These are phyloP conservation scores for Mystacides longicornis DNA, from an alignment of 2,888 invertebrate species.

Conservation along the genomic window DNA sequence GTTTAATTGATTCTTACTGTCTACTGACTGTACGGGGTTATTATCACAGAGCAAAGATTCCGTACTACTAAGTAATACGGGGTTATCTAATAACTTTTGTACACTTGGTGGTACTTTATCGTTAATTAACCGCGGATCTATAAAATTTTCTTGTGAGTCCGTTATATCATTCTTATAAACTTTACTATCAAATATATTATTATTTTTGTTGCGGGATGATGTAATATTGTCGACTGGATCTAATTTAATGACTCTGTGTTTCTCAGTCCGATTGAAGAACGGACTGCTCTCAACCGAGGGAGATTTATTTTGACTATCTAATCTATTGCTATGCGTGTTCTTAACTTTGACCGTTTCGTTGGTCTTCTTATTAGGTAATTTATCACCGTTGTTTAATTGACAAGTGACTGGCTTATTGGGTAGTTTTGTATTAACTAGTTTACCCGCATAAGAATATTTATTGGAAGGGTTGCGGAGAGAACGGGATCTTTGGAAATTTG, in stretches of 20 bases:
- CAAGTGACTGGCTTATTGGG: neutral
- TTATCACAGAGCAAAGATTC: constrained; percentile 47
- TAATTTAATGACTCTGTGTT: constrained; percentile 21
- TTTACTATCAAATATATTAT: constrained; percentile 11
- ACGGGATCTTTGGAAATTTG: constrained; percentile 46
- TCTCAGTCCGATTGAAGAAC: constrained; percentile 21
- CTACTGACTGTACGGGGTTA: constrained; percentile 42
- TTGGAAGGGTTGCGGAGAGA: constrained; percentile 44
- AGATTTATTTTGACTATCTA: constrained; percentile 12
- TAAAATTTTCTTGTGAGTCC: constrained; percentile 23
- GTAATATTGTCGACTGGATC: constrained; percentile 24
- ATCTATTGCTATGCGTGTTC: constrained; percentile 13
- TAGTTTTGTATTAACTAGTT: constrained; percentile 32
- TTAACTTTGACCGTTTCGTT: constrained; percentile 15
- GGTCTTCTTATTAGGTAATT: constrained; percentile 33
- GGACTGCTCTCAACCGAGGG: neutral
- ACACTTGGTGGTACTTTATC: constrained; percentile 57
- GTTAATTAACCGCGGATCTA: constrained; percentile 58
- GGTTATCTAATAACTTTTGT: constrained; percentile 45
- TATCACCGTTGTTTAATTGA: constrained; percentile 27
- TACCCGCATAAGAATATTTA: constrained; percentile 33
- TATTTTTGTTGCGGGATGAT: constrained; percentile 19
- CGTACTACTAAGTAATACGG: constrained; percentile 47
- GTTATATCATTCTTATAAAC: constrained; percentile 19
- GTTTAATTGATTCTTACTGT: constrained; percentile 32